Evolutionary conservation across 2,888 invertebrate genomes (phyloP), one percentile per base, ranked within the genome.

Genomic region (Poecilus cupreus): DNA sequence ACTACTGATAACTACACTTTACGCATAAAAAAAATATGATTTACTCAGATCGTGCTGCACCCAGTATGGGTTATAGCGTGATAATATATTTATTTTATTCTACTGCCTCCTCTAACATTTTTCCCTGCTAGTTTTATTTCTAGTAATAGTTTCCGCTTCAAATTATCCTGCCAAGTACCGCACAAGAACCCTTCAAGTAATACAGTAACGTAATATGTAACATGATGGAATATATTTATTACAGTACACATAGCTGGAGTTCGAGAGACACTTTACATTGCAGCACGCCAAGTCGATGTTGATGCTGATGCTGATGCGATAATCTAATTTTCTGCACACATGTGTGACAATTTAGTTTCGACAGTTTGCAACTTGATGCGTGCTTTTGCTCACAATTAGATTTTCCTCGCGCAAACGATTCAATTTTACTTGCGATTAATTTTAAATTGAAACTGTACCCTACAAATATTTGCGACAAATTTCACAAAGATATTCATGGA

Each of bases 171-270:
- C n/a, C n/a, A n/a, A n/a, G n/a, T n/a, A n/a, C n/a, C 32, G 8
- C 32, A 32, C 8, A 32, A 32, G 2, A 6, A 32, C 4, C 5
- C 32, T n/a, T n/a, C 8, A 46, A 51, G 0, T 51, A 13, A 51
- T 13, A 18, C 16, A 51, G 51, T 51, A 18, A 51, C 18, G 51
- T 51, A 18, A 51, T 2, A 51, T 51, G 18, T 51, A 51, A 51
- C 37, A 68, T 32, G 64, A 68, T 68, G 37, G 18, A 68, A 68
- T 68, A 68, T 68, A 68, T 68, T 68, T 68, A 37, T 68, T 51
- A 18, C 51, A 51, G 51, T 32, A 2, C 4, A 3, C 2, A 5
- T 5, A 32, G 32, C 32, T 32, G 32, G 0, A 10, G 51, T 51
- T 51, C 5, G 51, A 51, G 18, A 43, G 64, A 37, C 37, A 68